phyloP scores from a whole-genome alignment of 2,888 invertebrate genomes.

The Syrphus vitripennis region DNA sequence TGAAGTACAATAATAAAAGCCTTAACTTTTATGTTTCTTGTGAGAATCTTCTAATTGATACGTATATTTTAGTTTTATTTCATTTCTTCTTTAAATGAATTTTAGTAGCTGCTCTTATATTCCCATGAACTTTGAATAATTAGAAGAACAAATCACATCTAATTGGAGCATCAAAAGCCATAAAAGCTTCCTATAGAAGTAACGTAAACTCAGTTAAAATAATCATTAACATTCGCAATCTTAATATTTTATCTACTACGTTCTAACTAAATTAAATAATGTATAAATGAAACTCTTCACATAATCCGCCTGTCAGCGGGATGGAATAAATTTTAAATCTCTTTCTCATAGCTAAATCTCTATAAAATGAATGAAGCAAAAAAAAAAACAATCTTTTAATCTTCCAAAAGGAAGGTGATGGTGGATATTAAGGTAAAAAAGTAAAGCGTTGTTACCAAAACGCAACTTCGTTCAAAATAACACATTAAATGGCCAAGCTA shows the following conservation, averaged over 20 bases:
- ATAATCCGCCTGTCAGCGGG: conserved; percentile 62
- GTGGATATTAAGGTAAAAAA: neutral
- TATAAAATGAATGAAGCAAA: conserved; percentile 49
- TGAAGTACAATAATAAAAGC: too few relatives aligned
- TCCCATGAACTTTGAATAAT: neutral
- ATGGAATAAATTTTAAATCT: conserved; percentile 47
- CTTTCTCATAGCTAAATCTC: conserved; percentile 36
- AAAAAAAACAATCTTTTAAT: conserved; percentile 41
- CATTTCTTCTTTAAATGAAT: too few relatives aligned
- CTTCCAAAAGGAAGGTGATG: conserved; percentile 54
- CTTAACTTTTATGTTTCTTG: too few relatives aligned
- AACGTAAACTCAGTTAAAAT: neutral
- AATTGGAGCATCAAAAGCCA: neutral
- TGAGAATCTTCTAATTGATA: too few relatives aligned
- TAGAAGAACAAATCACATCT: neutral
- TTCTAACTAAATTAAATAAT: conserved; percentile 19
- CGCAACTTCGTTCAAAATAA: conserved; percentile 64
- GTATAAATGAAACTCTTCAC: conserved; percentile 41
- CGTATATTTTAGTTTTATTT: too few relatives aligned
- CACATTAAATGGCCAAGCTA: conserved; percentile 40
- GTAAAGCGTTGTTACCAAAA: conserved; percentile 50
- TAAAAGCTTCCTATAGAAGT: neutral
- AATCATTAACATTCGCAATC: conserved; percentile 47
- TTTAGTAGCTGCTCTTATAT: too few relatives aligned
- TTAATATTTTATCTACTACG: neutral